Evolutionary conservation across 1,140 invertebrate species (phyloP).

Genomic region (Lycorma delicatula): DNA sequence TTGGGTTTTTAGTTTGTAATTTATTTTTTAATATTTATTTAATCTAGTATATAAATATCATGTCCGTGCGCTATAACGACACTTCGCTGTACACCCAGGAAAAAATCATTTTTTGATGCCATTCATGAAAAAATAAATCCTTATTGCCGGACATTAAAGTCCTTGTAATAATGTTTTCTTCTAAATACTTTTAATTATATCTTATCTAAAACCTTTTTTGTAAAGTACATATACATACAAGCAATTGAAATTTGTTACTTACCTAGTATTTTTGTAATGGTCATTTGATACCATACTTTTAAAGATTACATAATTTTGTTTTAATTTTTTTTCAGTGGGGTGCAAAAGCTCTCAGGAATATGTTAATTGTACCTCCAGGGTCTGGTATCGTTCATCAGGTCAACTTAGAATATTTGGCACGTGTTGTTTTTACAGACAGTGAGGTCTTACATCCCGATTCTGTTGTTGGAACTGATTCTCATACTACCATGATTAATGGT

Average conservation of each 20-base stretch:
- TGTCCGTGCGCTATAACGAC: no score
- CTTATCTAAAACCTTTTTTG: background rate
- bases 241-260: no score
- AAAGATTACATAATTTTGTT: conserved; percentile 7
- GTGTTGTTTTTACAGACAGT: conserved; percentile 81
- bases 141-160: no score
- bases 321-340: conserved; percentile 67
- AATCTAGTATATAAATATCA: no score
- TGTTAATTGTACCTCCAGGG: conserved; percentile 95
- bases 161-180: no score
- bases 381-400: conserved; percentile 98
- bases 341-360: conserved; percentile 88
- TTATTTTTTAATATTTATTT: no score
- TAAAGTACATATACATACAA: no score
- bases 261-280: background rate
- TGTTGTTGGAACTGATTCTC: conserved; percentile 97
- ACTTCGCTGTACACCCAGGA: no score
- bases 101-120: no score
- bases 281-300: background rate
- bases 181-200: no score
- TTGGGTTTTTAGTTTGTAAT: no score
- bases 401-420: conserved; percentile 89
- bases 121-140: no score
- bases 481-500: conserved; percentile 99
- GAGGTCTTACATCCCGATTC: conserved; percentile 82